Evolutionary conservation across 2,888 invertebrate genomes (phyloP).

Genomic region (Phengaris alcon): DNA sequence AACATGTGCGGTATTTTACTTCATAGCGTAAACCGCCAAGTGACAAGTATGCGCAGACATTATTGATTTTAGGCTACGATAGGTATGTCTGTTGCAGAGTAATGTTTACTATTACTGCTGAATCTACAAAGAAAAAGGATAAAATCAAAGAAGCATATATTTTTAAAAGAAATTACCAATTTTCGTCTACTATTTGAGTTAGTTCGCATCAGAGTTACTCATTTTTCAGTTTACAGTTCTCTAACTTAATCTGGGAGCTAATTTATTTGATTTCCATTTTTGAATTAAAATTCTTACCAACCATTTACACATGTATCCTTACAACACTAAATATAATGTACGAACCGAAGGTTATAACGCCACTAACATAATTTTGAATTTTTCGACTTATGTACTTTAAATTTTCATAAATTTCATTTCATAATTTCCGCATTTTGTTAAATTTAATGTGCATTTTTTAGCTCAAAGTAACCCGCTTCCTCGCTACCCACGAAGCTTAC

Average conservation of each 20-base stretch:
- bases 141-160: slow-evolving; percentile 2
- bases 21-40: slow-evolving; percentile 40
- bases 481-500: slow-evolving; percentile 52
- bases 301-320: slow-evolving; percentile 38
- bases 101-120: slow-evolving; percentile 53
- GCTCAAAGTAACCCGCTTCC: slow-evolving; percentile 40
- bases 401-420: no score
- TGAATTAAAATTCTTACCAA: slow-evolving; percentile 36
- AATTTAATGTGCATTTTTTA: slow-evolving; percentile 40
- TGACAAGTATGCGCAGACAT: slow-evolving; percentile 60
- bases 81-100: slow-evolving; percentile 42
- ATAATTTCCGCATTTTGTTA: slow-evolving; percentile 48
- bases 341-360: slow-evolving; percentile 63
- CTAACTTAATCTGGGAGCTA: not conserved
- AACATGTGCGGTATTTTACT: slow-evolving; percentile 31
- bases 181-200: not conserved
- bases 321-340: slow-evolving; percentile 44
- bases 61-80: slow-evolving; percentile 66
- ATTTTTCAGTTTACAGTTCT: slow-evolving; percentile 3
- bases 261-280: slow-evolving; percentile 23
- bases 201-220: not conserved
- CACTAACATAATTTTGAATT: slow-evolving; percentile 56
- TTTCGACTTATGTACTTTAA: slow-evolving; percentile 44
- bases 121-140: slow-evolving; percentile 31
- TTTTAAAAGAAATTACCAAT: not conserved